Conservation (phyloP, 2,113 vertebrate genomes). For the Stictonetta naevosa region DNA sequence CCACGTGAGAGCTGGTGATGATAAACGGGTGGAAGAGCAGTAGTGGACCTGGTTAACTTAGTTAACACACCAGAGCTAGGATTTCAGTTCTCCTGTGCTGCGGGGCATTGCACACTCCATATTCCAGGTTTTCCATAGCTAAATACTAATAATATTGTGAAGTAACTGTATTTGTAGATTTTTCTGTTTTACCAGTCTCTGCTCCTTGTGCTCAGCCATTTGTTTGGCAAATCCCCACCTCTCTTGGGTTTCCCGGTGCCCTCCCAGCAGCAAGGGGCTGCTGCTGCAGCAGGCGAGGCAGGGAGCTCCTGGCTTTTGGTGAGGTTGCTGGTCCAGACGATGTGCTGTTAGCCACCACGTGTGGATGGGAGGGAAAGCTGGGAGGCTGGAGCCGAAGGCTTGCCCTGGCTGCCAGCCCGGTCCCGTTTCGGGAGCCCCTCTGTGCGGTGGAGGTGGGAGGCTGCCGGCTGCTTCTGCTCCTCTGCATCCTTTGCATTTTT, state of each 20-base stretch:
- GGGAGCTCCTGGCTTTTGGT: not conserved
- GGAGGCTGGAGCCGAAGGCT: not conserved
- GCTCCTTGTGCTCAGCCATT: accelerated
- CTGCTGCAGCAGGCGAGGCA: not conserved
- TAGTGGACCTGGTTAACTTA: not conserved
- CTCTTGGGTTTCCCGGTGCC: not conserved
- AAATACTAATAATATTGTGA: accelerated
- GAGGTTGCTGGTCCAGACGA: accelerated
- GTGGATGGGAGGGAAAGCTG: accelerated
- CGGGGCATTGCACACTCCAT: too few relatives aligned
- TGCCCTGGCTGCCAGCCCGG: not conserved
- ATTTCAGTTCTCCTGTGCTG: not conserved
- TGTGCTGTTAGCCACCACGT: too few relatives aligned
- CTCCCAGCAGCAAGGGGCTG: accelerated
- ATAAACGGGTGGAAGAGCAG: accelerated
- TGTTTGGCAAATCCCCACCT: not conserved
- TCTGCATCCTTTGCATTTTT: not conserved
- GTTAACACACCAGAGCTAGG: accelerated
- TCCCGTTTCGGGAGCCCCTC: not conserved
- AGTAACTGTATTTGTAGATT: accelerated
- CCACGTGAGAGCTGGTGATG: not conserved
- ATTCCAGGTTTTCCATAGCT: accelerated
- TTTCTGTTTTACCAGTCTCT: not conserved
- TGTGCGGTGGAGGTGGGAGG: accelerated
- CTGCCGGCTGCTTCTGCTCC: not conserved